Evolutionary conservation across 2,113 vertebrate genomes (phyloP).

Genomic region (Tympanuchus pallidicinctus): DNA sequence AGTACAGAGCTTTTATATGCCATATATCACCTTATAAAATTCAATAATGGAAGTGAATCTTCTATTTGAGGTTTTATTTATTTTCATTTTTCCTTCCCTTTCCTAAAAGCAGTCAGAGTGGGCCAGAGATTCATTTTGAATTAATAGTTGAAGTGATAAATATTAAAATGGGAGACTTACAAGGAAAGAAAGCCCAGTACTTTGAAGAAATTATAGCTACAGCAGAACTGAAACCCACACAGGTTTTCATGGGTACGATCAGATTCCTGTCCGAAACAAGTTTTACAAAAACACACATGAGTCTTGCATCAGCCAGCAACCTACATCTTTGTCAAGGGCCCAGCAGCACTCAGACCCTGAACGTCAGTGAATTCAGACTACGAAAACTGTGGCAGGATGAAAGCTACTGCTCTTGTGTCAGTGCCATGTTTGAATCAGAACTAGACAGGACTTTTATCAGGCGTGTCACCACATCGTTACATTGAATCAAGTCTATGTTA

Average conservation of each 20-base stretch:
- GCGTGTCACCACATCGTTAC: neutral
- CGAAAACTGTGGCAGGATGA: neutral
- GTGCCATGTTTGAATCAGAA: neutral
- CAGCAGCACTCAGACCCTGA: neutral
- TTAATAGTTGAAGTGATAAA: neutral
- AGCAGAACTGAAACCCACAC: neutral
- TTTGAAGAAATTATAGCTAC: neutral
- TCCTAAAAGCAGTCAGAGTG: neutral
- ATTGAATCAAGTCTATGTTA: neutral
- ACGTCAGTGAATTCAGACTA: neutral
- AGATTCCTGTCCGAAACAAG: neutral
- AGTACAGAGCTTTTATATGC: conserved; percentile 29
- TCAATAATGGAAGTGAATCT: conserved; percentile 50
- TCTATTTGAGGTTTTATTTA: conserved; percentile 29
- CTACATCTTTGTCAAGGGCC: neutral
- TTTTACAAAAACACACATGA: accelerated
- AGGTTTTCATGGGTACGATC: neutral
- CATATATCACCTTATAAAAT: conserved; percentile 62
- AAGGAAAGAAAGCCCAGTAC: neutral
- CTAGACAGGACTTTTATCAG: neutral
- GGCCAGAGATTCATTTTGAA: conserved; percentile 31
- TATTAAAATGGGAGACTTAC: neutral
- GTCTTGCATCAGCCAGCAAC: neutral
- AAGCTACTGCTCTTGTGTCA: neutral
- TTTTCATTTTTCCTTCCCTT: conserved; percentile 19